Base-by-base conservation (phyloP, 2,888 invertebrate species). In the Ypsolopha sequella region DNA sequence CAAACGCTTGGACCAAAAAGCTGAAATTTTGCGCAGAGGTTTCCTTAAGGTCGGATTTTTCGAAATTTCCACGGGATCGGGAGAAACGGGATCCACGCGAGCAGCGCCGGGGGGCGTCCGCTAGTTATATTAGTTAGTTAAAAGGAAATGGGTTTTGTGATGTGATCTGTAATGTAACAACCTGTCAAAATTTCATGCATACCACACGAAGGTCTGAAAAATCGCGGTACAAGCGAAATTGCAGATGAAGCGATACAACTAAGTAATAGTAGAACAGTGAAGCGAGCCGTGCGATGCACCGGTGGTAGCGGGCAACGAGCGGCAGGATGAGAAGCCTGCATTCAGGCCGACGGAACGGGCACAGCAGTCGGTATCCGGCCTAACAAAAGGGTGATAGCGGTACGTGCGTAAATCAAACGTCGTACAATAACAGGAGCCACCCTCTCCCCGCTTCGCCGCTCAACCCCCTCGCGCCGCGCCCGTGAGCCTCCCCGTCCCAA, bases 371-470 rank as follows among this genome's bases (percentile, higher is more conserved):
- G 80, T 76, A 77, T 80, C 76, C 80, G 75, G 70, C 68, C 75
- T 74, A 81, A 85, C 85, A 85, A 84, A 81, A 81, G 85, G 84
- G 81, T 81, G 84, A 84, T 82, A 82, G 81, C 82, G 76, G 78
- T 80, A 71, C 79, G 79, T 84, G 80, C 82, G 84, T 85, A 85
- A 85, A 85, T 85, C 85, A 85, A 84, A 81, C 80, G 80, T 80
- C 80, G 80, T 71, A 85, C 82, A 85, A 85, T 85, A 84, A 81
- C 82, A 79, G 75, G 62, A 61, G 76, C 81, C 70, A 61, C 71
- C 77, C 73, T 65, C 59, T 62, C 69, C 69, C 69, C 67, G 65
- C 66, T 66, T 69, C 72, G 64, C 63, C 65, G 63, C 61, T 71
- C 63, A 67, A 70, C 68, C 64, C 66, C 68, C 66, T 68, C 68